Percentiles rank a stretch among this genome's conserved stretches.
Conservation (phyloP, 2,888 invertebrate genomes). For the Ectemnius lituratus region DNA sequence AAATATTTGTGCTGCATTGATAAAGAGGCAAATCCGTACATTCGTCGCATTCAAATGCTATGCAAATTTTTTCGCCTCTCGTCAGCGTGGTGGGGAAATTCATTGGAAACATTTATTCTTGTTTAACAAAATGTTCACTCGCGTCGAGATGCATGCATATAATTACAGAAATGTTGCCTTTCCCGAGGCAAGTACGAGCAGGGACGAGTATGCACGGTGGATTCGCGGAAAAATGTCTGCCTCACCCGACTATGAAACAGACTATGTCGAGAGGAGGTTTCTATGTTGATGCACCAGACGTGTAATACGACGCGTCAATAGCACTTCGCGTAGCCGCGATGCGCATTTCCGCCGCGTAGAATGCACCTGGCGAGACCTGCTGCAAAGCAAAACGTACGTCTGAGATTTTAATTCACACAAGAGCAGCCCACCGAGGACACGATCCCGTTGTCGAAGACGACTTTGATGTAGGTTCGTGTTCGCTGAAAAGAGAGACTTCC, state of each 20-base stretch:
- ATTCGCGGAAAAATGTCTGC: conserved; percentile 1
- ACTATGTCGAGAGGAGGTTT: conserved; percentile 2
- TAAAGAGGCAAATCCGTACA: too few species aligned
- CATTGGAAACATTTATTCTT: too few species aligned
- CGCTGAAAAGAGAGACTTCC: conserved; percentile 6
- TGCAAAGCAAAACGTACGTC: conserved; percentile 42
- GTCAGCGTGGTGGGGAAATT: too few species aligned
- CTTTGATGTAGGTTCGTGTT: conserved; percentile 29
- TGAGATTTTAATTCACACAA: conserved; percentile 56
- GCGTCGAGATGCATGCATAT: too few species aligned
- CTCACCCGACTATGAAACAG: neutral
- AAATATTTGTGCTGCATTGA: too few species aligned
- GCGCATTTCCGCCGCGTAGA: conserved; percentile 36
- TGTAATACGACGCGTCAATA: conserved; percentile 37
- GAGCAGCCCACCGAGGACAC: conserved; percentile 23
- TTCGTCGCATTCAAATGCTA: too few species aligned
- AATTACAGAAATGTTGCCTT: too few species aligned
- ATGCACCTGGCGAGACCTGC: conserved; percentile 27
- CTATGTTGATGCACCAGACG: conserved; percentile 37
- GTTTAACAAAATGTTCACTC: too few species aligned
- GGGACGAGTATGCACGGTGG: neutral
- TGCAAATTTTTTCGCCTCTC: too few species aligned
- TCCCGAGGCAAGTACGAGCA: too few species aligned
- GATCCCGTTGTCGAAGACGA: conserved; percentile 29
- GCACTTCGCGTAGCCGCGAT: conserved; percentile 46